Percentiles rank a stretch among this genome's conserved stretches.
These are phyloP conservation scores for Nylanderia fulva DNA, from an alignment of 1,140 invertebrate species.

Conservation along the genomic window DNA sequence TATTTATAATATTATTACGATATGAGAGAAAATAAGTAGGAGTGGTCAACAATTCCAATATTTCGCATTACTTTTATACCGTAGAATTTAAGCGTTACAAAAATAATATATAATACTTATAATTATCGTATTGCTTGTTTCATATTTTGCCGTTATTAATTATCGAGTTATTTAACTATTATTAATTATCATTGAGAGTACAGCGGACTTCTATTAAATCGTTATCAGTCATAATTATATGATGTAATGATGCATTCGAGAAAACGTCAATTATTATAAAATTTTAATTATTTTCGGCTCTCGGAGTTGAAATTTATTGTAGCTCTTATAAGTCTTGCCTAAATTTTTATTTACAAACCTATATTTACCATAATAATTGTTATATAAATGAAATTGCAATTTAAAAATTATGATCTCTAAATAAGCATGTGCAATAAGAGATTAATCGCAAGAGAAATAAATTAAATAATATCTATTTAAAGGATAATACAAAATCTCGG, in stretches of 20 bases:
- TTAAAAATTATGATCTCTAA: not conserved
- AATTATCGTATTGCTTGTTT: constrained; percentile 21
- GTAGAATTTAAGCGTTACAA: constrained; percentile 41
- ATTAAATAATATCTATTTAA: not conserved
- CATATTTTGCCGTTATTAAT: constrained; percentile 17
- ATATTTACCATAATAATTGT: constrained; percentile 3
- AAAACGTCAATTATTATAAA: constrained; percentile 4
- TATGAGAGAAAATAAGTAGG: constrained; percentile 24
- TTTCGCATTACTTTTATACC: constrained; percentile 15
- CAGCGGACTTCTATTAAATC: constrained; percentile 27
- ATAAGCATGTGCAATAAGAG: not conserved
- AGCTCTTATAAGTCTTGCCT: not conserved
- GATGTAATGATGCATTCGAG: not conserved
- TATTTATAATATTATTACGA: constrained; percentile 28
- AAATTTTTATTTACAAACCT: not conserved
- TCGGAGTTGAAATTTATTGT: not conserved
- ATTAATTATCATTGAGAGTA: constrained; percentile 35
- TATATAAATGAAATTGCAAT: constrained; percentile 18
- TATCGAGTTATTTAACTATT: constrained; percentile 13
- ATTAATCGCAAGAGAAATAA: not conserved
- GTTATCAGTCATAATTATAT: not conserved
- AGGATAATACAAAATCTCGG: not conserved
- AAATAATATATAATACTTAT: constrained; percentile 25
- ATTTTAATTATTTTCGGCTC: constrained; percentile 12
- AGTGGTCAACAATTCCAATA: not conserved